phyloP scores from a whole-genome alignment of 2,113 vertebrate species.

The Phylloscopus whistleri region DNA sequence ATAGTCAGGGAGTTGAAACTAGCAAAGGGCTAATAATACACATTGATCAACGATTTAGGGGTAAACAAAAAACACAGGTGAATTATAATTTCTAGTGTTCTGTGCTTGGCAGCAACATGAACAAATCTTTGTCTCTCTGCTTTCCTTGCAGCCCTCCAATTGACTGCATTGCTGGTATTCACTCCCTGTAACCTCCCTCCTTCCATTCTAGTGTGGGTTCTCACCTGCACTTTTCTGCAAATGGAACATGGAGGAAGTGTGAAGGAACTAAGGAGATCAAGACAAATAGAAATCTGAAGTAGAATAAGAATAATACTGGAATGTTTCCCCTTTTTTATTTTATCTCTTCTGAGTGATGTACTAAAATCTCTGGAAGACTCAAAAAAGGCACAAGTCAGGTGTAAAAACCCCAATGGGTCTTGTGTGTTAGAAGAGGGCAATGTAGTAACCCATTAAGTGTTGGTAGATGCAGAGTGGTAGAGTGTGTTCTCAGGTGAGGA shows the following conservation, averaged over 20 bases:
- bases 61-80: not conserved
- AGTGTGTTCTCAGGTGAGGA: not conserved
- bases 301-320: not conserved
- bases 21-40: not conserved
- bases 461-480: not conserved
- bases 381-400: not conserved
- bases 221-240: not conserved
- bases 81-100: not conserved
- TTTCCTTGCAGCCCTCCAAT: not conserved
- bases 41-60: not conserved
- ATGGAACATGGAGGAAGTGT: not conserved
- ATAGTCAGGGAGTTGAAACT: not conserved
- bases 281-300: not conserved
- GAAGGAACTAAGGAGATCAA: not conserved
- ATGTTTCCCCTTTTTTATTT: not conserved
- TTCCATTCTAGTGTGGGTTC: not conserved
- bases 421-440: not conserved
- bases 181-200: not conserved
- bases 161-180: not conserved
- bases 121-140: not conserved
- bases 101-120: not conserved
- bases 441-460: not conserved
- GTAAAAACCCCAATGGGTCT: not conserved
- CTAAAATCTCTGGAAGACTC: not conserved
- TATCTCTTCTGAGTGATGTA: not conserved